These are phyloP conservation scores for Siphamia tubifer DNA, from an alignment of 2,113 vertebrate genomes.

Conservation along the genomic window DNA sequence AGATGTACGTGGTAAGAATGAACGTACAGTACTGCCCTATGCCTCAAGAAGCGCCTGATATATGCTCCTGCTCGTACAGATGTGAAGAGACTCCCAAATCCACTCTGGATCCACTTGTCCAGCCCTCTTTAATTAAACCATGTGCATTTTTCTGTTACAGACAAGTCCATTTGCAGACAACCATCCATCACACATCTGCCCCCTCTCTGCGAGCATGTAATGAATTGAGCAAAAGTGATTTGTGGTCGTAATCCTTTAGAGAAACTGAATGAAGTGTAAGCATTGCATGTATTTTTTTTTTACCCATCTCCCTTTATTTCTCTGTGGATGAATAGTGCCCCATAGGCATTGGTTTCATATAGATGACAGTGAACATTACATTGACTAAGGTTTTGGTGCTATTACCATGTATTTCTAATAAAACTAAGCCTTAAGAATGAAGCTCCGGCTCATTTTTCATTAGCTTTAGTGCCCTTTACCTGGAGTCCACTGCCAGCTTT, in stretches of 20 bases:
- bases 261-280: constrained; percentile 72
- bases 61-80: constrained; percentile 33
- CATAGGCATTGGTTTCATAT: constrained; percentile 64
- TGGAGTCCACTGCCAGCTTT: constrained; percentile 58
- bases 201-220: constrained; percentile 70
- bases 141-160: constrained; percentile 75
- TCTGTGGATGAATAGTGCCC: constrained; percentile 63
- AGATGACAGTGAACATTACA: constrained; percentile 69
- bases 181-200: constrained; percentile 75
- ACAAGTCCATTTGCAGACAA: constrained; percentile 79
- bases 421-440: constrained; percentile 66
- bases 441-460: constrained; percentile 71
- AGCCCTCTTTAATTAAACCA: constrained; percentile 74
- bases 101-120: constrained; percentile 61
- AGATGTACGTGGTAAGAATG: neutral
- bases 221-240: constrained; percentile 76
- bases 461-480: constrained; percentile 71
- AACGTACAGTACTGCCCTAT: neutral
- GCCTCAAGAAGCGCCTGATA: constrained; percentile 21
- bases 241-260: constrained; percentile 73
- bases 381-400: constrained; percentile 70
- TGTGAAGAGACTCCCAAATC: constrained; percentile 51
- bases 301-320: constrained; percentile 51
- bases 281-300: constrained; percentile 62
- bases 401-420: constrained; percentile 78